A percentile compares a stretch with the other conserved stretches of the same genome.
These are phyloP conservation scores for Sminthurinus signatus DNA, from an alignment of 1,140 invertebrate genomes.

Conservation along the genomic window DNA sequence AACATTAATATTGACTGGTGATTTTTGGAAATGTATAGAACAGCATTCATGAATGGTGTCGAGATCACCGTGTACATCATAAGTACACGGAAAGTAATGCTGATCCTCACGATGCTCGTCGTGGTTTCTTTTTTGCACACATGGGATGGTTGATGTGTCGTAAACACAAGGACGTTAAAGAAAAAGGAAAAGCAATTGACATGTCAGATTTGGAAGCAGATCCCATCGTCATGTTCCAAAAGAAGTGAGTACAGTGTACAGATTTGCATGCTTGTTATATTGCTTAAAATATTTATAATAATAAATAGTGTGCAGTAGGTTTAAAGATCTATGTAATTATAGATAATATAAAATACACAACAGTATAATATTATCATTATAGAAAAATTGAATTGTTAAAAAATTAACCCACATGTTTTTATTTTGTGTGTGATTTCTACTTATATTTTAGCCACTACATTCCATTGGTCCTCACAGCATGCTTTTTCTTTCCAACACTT, in stretches of 20 bases:
- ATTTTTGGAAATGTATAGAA: constrained; percentile 47
- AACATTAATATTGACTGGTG: too few relatives aligned
- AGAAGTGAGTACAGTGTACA: constrained; percentile 58
- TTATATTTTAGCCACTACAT: constrained; percentile 63
- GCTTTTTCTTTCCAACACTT: constrained; percentile 79
- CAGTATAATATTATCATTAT: too few relatives aligned
- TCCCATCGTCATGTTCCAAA: constrained; percentile 77
- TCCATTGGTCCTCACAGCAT: constrained; percentile 68
- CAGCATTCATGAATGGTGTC: constrained; percentile 56
- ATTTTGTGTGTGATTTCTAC: constrained; percentile 8
- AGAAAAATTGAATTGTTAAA: too few relatives aligned
- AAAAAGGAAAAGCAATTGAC: constrained; percentile 71
- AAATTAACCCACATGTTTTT: too few relatives aligned
- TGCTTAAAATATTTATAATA: too few relatives aligned
- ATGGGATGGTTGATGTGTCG: constrained; percentile 86
- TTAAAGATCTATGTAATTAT: too few relatives aligned
- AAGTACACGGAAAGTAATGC: constrained; percentile 61
- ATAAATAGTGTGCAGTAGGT: too few relatives aligned
- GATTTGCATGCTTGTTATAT: too few relatives aligned
- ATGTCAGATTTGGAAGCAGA: constrained; percentile 77
- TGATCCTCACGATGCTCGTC: constrained; percentile 62
- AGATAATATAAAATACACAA: too few relatives aligned
- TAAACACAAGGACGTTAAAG: constrained; percentile 85
- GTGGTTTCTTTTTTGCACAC: constrained; percentile 95
- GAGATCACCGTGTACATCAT: constrained; percentile 60